Percentiles rank a stretch among this genome's conserved stretches.
phyloP scores from a whole-genome alignment of 2,888 invertebrate genomes.

The Exephanes ischioxanthus region DNA sequence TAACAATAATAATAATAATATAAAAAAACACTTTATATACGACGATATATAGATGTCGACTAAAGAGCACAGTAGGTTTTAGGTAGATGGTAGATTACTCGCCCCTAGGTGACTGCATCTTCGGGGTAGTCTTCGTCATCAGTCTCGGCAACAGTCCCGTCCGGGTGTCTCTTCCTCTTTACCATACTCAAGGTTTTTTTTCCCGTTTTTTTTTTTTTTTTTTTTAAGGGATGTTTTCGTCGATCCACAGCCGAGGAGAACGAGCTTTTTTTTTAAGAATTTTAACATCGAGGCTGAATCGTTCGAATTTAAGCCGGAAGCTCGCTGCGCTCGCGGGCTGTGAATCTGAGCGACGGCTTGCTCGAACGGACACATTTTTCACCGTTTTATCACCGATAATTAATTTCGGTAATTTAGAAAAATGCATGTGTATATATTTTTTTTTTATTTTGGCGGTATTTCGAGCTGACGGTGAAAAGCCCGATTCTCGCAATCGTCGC shows the following conservation, averaged over 20 bases:
- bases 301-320: background rate
- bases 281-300: background rate
- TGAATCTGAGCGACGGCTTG: constrained; percentile 46
- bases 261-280: background rate
- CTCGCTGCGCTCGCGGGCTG: constrained; percentile 39
- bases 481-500: constrained; percentile 29
- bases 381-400: background rate
- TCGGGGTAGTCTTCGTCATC: constrained; percentile 82
- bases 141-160: constrained; percentile 80
- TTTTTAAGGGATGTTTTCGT: constrained; percentile 37
- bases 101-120: constrained; percentile 84
- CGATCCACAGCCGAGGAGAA: constrained; percentile 50
- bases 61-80: constrained; percentile 82
- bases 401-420: background rate
- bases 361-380: constrained; percentile 28
- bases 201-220: constrained; percentile 49
- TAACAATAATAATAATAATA: constrained; percentile 69
- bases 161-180: constrained; percentile 78
- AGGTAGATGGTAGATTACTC: constrained; percentile 85
- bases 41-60: constrained; percentile 74
- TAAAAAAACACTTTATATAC: constrained; percentile 78
- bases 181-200: constrained; percentile 73
- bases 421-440: background rate
- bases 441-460: background rate
- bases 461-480: constrained; percentile 4